Percentiles rank a stretch among this genome's conserved stretches.
These are phyloP conservation scores for Stenchaetothrips biformis DNA, from an alignment of 2,888 invertebrate species.

Conservation along the genomic window DNA sequence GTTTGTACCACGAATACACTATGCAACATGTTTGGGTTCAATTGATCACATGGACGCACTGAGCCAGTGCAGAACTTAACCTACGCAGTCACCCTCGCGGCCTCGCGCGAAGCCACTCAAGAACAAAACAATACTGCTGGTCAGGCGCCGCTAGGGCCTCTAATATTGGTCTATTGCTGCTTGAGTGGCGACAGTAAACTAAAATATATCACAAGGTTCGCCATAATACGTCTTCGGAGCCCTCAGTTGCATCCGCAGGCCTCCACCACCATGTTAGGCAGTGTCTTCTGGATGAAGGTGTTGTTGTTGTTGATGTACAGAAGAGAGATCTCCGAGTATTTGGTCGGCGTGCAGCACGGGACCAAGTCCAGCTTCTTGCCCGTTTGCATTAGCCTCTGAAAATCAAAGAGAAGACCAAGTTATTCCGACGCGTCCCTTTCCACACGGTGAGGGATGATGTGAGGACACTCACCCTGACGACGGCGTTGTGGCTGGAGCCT, in stretches of 20 bases:
- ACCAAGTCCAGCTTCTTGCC: conserved; percentile 59
- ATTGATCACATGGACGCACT: conserved; percentile 6
- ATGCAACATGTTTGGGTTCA: not conserved
- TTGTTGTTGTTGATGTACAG: conserved; percentile 75
- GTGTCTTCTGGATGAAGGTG: conserved; percentile 68
- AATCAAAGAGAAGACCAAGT: not conserved
- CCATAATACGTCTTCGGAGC: not conserved
- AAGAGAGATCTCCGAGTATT: conserved; percentile 71
- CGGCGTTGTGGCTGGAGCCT: conserved; percentile 62
- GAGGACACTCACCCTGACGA: conserved; percentile 67
- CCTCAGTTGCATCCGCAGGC: conserved; percentile 68
- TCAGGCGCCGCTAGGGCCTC: not conserved
- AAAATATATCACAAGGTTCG: conserved; percentile 18
- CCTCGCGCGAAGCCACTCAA: not conserved
- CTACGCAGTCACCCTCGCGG: not conserved
- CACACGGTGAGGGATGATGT: too few species aligned
- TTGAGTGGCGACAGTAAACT: not conserved
- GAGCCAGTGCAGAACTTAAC: not conserved
- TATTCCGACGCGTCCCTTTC: too few species aligned
- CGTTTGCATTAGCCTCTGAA: conserved; percentile 16
- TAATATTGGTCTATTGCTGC: conserved; percentile 21
- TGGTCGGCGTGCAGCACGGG: conserved; percentile 82
- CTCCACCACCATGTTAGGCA: conserved; percentile 89
- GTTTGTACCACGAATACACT: too few species aligned
- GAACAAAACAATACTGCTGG: conserved; percentile 19